A percentile compares a stretch with the other conserved stretches of the same genome.
These are phyloP conservation scores for Clamator glandarius DNA, from an alignment of 2,797 vertebrate genomes.

Conservation along the genomic window DNA sequence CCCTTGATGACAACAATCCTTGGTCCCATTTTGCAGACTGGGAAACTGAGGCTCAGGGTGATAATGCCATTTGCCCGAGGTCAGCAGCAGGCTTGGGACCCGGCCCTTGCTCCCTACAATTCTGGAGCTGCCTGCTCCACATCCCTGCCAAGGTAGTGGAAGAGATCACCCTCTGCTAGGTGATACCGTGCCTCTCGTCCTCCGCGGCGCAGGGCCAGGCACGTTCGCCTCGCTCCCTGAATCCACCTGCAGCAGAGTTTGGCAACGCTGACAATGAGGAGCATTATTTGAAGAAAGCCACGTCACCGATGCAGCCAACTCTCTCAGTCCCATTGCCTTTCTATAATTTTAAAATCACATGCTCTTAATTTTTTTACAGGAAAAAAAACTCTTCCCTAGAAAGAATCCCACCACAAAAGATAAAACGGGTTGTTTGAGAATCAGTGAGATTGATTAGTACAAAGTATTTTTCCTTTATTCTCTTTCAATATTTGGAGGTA, in stretches of 20 bases:
- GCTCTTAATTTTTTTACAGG: not conserved
- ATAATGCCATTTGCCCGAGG: not conserved
- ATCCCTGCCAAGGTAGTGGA: accelerated
- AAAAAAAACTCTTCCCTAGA: not conserved
- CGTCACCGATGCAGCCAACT: not conserved
- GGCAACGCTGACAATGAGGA: accelerated
- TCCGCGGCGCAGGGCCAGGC: not conserved
- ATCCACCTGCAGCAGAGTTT: not conserved
- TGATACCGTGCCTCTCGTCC: not conserved
- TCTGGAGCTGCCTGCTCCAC: too few species aligned
- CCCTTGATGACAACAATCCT: not conserved
- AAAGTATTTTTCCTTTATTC: not conserved
- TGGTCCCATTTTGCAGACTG: not conserved
- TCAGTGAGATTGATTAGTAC: not conserved
- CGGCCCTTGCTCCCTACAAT: not conserved
- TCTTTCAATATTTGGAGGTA: not conserved
- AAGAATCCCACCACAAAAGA: not conserved
- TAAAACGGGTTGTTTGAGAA: not conserved
- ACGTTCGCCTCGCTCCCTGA: not conserved
- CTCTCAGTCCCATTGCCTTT: not conserved
- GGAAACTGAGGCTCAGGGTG: not conserved
- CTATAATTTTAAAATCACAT: not conserved
- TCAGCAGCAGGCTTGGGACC: not conserved
- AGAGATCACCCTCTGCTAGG: accelerated
- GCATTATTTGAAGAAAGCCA: not conserved